Percentiles rank a stretch among this genome's conserved stretches.
These are phyloP conservation scores for Egretta garzetta DNA, from an alignment of 2,113 vertebrate genomes.

Conservation along the genomic window DNA sequence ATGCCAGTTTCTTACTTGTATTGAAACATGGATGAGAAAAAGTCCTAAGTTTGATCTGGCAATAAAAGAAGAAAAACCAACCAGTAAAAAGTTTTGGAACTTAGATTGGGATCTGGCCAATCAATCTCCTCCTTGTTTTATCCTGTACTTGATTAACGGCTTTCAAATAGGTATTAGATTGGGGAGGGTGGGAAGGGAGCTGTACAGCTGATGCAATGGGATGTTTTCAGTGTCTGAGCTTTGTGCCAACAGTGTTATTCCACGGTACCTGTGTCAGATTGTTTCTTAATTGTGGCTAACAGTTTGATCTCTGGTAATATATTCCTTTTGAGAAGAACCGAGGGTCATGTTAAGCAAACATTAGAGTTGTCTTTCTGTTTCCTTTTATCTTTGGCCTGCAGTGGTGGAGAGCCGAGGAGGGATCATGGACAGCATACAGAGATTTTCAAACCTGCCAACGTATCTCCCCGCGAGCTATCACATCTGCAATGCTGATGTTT, in stretches of 20 bases:
- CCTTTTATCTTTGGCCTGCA: conserved; percentile 56
- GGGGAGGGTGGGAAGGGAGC: not conserved
- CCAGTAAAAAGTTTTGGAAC: not conserved
- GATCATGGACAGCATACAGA: conserved; percentile 74
- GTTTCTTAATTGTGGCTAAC: not conserved
- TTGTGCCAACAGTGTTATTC: not conserved
- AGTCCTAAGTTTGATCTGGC: not conserved
- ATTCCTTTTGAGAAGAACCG: not conserved
- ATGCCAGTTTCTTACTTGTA: not conserved
- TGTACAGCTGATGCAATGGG: not conserved
- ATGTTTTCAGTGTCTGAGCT: not conserved
- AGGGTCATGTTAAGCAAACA: not conserved
- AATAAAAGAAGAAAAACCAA: not conserved
- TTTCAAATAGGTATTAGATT: not conserved
- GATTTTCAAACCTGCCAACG: conserved; percentile 86
- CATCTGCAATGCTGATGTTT: conserved; percentile 78
- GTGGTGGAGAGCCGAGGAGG: conserved; percentile 78
- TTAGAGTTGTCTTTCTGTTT: conserved; percentile 20
- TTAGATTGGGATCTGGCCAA: not conserved
- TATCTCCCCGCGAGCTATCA: conserved; percentile 86
- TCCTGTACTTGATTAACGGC: not conserved
- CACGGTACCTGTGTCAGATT: not conserved
- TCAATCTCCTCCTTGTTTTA: not conserved
- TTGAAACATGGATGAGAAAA: not conserved
- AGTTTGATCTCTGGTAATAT: not conserved